Conservation (phyloP, 2,797 vertebrate genomes). For the Danio kyathit region DNA sequence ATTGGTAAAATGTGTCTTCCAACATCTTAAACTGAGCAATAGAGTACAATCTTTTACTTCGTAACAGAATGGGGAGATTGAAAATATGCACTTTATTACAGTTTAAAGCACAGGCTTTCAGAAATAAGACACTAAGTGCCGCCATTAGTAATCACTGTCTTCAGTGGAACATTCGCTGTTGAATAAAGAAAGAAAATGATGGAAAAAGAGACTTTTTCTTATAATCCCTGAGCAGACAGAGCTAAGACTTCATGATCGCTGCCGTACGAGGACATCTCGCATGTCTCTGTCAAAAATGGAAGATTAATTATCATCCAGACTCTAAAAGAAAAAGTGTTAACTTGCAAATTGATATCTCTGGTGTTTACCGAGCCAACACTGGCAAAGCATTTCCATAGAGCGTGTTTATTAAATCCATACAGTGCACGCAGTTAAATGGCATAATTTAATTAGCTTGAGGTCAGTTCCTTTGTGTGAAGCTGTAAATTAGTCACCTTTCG, state of each 20-base stretch:
- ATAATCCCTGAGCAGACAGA: background rate
- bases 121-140: conserved; percentile 3
- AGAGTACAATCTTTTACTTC: conserved; percentile 2
- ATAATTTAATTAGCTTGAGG: conserved; percentile 49
- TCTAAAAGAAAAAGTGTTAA: conserved; percentile 5
- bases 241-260: background rate
- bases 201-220: conserved; percentile 25
- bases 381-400: conserved; percentile 4
- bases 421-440: conserved; percentile 25
- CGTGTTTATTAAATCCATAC: conserved; percentile 38
- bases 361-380: background rate
- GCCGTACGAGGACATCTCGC: conserved; percentile 22
- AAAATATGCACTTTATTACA: conserved; percentile 23
- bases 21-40: conserved; percentile 2
- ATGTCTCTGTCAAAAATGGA: conserved; percentile 1
- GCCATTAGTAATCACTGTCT: conserved; percentile 29
- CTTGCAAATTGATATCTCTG: conserved; percentile 29
- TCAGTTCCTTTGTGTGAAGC: conserved; percentile 21
- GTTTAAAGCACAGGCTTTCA: conserved; percentile 10
- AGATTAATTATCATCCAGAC: conserved; percentile 2
- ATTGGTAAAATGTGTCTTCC: conserved; percentile 21
- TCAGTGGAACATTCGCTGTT: conserved; percentile 3
- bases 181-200: conserved; percentile 13
- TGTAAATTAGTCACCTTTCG: conserved; percentile 54
- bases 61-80: background rate